Conservation (phyloP, 2,113 vertebrate species). For the Mesocricetus auratus region DNA sequence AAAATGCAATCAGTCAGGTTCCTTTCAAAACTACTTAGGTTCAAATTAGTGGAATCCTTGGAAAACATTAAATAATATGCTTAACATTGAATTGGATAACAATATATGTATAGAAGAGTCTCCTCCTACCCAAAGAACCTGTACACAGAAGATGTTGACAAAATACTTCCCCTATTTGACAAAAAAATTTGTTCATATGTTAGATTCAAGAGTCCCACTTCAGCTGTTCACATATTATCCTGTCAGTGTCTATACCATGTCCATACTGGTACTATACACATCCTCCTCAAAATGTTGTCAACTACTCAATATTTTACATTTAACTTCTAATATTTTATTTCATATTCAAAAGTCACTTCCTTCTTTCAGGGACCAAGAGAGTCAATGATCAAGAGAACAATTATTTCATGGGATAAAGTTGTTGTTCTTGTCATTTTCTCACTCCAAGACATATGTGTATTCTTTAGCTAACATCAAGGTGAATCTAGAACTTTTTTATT, state of each 20-base stretch:
- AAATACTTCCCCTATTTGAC: not conserved
- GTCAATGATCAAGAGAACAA: not conserved
- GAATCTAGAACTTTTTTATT: not conserved
- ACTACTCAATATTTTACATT: not conserved
- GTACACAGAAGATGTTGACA: not conserved
- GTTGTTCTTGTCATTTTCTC: not conserved
- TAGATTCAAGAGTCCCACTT: not conserved
- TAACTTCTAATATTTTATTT: not conserved
- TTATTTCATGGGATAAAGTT: not conserved
- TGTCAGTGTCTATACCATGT: not conserved
- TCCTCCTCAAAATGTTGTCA: not conserved
- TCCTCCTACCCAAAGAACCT: not conserved
- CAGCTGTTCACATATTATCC: not conserved
- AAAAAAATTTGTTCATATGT: not conserved
- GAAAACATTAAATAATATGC: not conserved
- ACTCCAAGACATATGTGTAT: not conserved
- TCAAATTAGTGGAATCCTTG: not conserved
- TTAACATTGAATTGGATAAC: constrained; percentile 20
- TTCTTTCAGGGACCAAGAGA: not conserved
- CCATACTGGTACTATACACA: not conserved
- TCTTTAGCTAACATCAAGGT: not conserved
- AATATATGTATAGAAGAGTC: constrained; percentile 32
- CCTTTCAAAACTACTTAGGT: not conserved
- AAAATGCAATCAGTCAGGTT: not conserved
- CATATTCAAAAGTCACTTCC: not conserved